These are phyloP conservation scores for Nicator chloris DNA, from an alignment of 2,113 vertebrate genomes.

Conservation along the genomic window DNA sequence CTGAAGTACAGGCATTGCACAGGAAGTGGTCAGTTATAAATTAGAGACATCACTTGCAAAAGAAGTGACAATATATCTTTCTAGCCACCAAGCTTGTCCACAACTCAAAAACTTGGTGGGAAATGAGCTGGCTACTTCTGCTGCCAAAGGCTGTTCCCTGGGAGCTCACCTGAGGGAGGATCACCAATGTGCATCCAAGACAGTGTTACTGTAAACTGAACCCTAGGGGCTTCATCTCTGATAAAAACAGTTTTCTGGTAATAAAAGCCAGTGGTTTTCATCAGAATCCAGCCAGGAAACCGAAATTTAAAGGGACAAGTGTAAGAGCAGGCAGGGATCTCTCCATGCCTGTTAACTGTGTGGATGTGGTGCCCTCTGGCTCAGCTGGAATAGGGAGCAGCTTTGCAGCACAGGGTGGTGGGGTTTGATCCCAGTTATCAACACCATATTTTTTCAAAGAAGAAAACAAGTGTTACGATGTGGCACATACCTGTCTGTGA, in stretches of 20 bases:
- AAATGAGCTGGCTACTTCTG: neutral
- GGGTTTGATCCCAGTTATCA: neutral
- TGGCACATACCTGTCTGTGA: slow-evolving; percentile 2
- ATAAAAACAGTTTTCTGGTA: neutral
- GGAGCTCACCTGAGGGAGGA: neutral
- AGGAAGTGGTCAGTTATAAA: neutral
- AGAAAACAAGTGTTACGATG: neutral
- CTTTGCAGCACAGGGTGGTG: neutral
- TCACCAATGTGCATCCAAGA: neutral
- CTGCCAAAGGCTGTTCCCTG: neutral
- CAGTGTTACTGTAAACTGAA: neutral
- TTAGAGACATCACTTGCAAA: neutral
- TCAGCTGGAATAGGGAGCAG: neutral
- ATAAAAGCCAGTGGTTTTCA: neutral
- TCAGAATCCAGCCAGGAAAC: neutral
- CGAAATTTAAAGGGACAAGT: neutral
- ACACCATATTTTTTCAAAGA: neutral
- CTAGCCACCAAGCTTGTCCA: neutral
- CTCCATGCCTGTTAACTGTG: neutral
- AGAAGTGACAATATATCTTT: neutral
- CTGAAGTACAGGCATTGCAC: neutral
- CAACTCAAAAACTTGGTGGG: neutral
- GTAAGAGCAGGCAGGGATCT: neutral
- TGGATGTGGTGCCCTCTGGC: neutral
- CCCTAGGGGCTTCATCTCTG: neutral